Base-by-base conservation (phyloP, 2,888 invertebrate species). In the Noctuana brunneofusca region DNA sequence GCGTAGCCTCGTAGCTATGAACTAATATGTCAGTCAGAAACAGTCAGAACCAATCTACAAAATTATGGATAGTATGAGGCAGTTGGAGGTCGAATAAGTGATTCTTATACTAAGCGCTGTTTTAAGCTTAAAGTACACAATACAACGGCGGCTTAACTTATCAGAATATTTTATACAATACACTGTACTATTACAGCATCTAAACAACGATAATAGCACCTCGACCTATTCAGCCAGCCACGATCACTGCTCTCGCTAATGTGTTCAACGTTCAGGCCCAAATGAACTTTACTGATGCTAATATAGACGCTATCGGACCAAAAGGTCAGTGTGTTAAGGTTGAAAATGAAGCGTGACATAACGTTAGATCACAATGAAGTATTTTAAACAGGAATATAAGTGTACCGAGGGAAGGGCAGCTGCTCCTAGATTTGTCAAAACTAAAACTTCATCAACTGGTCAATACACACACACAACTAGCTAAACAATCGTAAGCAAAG, bases 271-370 rank as follows among this genome's bases (percentile, higher is more conserved):
- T 20, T 20, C 48, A 38, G 38, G 35, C 22, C 48, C 41, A 24
- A 35, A 16, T 54, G 53, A 60, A 60, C 59, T 54, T 60, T 54
- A 60, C 46, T 4, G 9, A 35, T 53, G 14, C 59, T 52, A 35
- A 46, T 43, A 46, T 35, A 24, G 53, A 59, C 32, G 22, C 32
- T 32, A 53, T 20, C 52, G 53, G 22, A 32, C 35, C 43, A 30
- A 54, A 60, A 60, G 53, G 59, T 32, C 46, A 60, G 22, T 22
- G 24, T 53, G 52, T 59, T 53, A 53, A 59, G 53, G 60, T 54
- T 54, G 46, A 60, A 53, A 54, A 48, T 54, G 53, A 53, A 48
- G 53, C 53, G 53, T 60, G 53, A 46, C 53, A 53, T 49, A 60
- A 46, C 32, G 30, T 41, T 41, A 11, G 12, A 30, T 27, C 4